Conservation (phyloP, 2,888 invertebrate genomes). For the Synergus laeviventris region DNA sequence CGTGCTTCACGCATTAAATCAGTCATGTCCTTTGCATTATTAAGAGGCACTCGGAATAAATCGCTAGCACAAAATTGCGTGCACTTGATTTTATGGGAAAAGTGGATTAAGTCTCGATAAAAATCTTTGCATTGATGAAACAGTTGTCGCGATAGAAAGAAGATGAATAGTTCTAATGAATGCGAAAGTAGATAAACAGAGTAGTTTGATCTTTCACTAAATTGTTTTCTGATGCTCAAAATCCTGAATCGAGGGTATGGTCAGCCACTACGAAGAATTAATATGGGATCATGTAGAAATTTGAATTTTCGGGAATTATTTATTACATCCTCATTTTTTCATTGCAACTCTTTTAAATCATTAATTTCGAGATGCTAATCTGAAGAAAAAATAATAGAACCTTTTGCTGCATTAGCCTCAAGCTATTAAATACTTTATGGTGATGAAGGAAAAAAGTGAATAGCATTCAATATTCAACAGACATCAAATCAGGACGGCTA, state of each 20-base stretch:
- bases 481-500: constrained; percentile 21
- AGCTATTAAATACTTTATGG: neutral
- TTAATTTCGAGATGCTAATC: neutral
- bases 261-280: too few species aligned
- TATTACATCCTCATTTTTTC: neutral
- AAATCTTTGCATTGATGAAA: constrained; percentile 28
- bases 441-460: constrained; percentile 22
- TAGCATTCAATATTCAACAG: constrained; percentile 3
- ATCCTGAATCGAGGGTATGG: too few species aligned
- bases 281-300: too few species aligned
- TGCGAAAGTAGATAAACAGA: constrained; percentile 12
- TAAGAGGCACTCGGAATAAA: neutral
- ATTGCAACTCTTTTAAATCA: neutral
- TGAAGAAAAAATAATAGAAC: neutral
- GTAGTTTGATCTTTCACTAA: neutral
- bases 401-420: neutral
- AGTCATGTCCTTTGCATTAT: constrained; percentile 2
- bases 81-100: constrained; percentile 12
- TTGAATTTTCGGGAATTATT: too few species aligned
- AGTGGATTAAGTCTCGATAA: constrained; percentile 9
- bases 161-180: constrained; percentile 25
- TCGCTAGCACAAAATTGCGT: constrained; percentile 1
- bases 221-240: too few species aligned
- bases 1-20: constrained; percentile 8
- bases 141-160: constrained; percentile 6